Evolutionary conservation across 30 jellyfish, hydroid and myxozoan species (phyloP), one percentile per base, ranked within the genome.

Genomic region (Rhopilema esculentum): DNA sequence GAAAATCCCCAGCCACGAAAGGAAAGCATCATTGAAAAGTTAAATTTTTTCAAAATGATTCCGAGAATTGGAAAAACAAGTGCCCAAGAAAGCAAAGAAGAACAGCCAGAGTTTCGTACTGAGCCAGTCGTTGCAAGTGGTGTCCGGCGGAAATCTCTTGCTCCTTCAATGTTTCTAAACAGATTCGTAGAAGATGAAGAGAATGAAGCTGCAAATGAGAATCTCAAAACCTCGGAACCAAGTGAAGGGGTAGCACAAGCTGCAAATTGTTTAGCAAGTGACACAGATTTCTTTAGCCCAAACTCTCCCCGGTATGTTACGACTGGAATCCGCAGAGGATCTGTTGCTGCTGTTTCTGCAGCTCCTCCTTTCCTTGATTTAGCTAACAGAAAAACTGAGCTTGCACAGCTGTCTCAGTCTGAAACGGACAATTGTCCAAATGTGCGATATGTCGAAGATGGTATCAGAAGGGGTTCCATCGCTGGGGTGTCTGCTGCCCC

Each of bases 401-500:
- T 7, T 24, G 6, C 23, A 16, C 79, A 50, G 20, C 66, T 8
- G n/a, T 27, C 50, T 12, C 65, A 30, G 32, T 0, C 29, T 15
- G 57, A n/a, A 61, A 28, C 48, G 30, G 49, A 20, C 28, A 61
- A 21, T 30, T 16, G 26, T 49, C 81, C 32, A 31, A 66, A 66
- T 2, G 94, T 27, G 17, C 53, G 94, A 29, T 65, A 25, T 27
- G 87, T 85, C 30, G 76, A 87, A 29, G 71, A 78, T 22, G 94
- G 94, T 20, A 73, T 85, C 69, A 70, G 94, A 31, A 32, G 88
- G 33, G 94, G 94, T 16, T 85, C 94, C 27, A 82, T 85, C 8
- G 94, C 94, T 29, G 62, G 53, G 84, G 94, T 85, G 27, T 85
- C 94, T 0, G 94, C 94, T 28, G 88, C 94, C 2, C 94, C 94